Conservation (phyloP, 2,113 vertebrate genomes). For the Esox niger region DNA sequence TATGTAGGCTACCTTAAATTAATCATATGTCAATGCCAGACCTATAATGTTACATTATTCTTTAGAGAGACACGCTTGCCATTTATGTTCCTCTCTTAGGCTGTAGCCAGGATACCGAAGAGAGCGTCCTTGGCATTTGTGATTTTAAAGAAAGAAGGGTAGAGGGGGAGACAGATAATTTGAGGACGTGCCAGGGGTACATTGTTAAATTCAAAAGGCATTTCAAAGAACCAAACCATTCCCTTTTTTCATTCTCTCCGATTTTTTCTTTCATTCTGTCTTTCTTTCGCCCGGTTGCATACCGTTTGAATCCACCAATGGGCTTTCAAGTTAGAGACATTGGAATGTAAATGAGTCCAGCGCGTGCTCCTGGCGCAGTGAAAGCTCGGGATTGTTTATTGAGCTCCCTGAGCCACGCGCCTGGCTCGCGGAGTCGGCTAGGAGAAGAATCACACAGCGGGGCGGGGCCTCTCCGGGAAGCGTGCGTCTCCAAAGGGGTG, state of each 20-base stretch:
- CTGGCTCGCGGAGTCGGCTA: slow-evolving; percentile 72
- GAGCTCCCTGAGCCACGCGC: slow-evolving; percentile 85
- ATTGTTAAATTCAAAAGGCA: slow-evolving; percentile 76
- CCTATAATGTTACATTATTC: slow-evolving; percentile 67
- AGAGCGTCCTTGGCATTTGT: slow-evolving; percentile 70
- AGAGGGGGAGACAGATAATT: slow-evolving; percentile 66
- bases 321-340: slow-evolving; percentile 73
- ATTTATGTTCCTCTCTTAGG: slow-evolving; percentile 56
- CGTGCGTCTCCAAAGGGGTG: slow-evolving; percentile 69
- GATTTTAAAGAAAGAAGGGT: slow-evolving; percentile 64
- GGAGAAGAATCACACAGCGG: slow-evolving; percentile 70
- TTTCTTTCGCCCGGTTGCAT: slow-evolving; percentile 65
- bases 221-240: slow-evolving; percentile 73
- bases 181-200: slow-evolving; percentile 65
- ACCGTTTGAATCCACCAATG: slow-evolving; percentile 76
- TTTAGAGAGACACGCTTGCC: slow-evolving; percentile 64
- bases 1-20: slow-evolving; percentile 53
- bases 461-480: slow-evolving; percentile 76
- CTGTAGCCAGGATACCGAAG: slow-evolving; percentile 73
- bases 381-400: slow-evolving; percentile 79
- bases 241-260: slow-evolving; percentile 44
- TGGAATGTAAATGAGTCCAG: slow-evolving; percentile 78
- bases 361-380: slow-evolving; percentile 72
- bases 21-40: slow-evolving; percentile 46
- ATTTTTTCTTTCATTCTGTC: slow-evolving; percentile 41